Conservation (phyloP, 92 coral and sea anemone species). For the Micromussa lordhowensis region DNA sequence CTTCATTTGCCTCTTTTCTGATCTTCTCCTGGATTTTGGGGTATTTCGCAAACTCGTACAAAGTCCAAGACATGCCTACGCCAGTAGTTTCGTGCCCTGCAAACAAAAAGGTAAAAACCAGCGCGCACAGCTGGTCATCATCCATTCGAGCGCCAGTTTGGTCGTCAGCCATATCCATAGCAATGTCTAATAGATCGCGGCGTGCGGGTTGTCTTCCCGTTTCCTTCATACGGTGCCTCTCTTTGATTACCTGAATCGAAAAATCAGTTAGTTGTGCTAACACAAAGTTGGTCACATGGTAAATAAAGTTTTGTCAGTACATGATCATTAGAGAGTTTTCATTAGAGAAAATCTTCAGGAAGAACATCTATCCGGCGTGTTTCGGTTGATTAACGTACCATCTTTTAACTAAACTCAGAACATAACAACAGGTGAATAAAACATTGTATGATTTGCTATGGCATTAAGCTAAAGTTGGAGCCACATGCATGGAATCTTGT, state of each 20-base stretch:
- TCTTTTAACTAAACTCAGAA: too few species aligned
- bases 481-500: too few species aligned
- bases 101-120: conserved; percentile 61
- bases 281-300: neutral
- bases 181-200: neutral
- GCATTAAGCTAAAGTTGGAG: too few species aligned
- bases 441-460: too few species aligned
- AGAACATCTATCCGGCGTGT: too few species aligned
- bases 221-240: neutral
- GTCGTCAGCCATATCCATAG: conserved; percentile 4
- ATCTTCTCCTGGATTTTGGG: conserved; percentile 61
- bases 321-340: neutral
- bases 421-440: too few species aligned
- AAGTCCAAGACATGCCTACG: conserved; percentile 70
- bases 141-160: conserved; percentile 2
- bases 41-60: conserved; percentile 61
- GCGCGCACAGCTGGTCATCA: conserved; percentile 18
- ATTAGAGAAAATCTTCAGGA: too few species aligned
- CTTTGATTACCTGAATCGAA: neutral
- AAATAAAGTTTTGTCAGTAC: neutral
- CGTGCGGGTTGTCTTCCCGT: neutral
- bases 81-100: conserved; percentile 81
- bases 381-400: too few species aligned
- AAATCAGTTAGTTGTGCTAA: neutral
- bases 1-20: conserved; percentile 41